Conservation (phyloP, 2,113 vertebrate genomes). For the Dipodomys ordii region DNA sequence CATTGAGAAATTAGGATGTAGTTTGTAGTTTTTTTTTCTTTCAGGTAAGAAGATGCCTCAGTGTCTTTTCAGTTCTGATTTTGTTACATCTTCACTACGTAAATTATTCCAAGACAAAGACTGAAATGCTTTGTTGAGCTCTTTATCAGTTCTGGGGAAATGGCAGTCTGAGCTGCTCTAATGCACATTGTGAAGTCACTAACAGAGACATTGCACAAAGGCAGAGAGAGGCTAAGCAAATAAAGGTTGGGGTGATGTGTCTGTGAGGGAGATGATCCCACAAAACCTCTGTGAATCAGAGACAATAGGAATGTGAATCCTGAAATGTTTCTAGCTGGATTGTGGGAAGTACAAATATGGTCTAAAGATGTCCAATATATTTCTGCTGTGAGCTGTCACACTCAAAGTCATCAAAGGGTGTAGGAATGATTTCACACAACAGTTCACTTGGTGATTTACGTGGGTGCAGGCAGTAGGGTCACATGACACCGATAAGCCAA, state of each 20-base stretch:
- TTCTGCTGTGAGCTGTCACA: conserved; percentile 62
- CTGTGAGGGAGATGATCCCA: not conserved
- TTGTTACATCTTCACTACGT: conserved; percentile 47
- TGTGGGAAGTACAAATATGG: not conserved
- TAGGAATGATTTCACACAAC: conserved; percentile 79
- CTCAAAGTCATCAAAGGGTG: conserved; percentile 70
- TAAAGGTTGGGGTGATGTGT: not conserved
- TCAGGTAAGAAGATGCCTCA: conserved; percentile 38
- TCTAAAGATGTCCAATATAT: conserved; percentile 46
- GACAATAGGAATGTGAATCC: not conserved
- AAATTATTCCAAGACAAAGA: conserved; percentile 61
- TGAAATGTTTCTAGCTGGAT: not conserved
- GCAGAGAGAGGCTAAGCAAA: not conserved
- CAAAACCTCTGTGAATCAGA: not conserved
- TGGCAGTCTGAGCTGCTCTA: not conserved
- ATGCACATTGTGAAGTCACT: not conserved
- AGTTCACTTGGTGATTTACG: conserved; percentile 72
- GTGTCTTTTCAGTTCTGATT: conserved; percentile 30
- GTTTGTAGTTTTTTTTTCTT: conserved; percentile 33
- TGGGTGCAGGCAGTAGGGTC: conserved; percentile 63
- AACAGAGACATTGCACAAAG: not conserved
- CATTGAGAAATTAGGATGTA: not conserved
- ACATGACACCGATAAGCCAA: conserved; percentile 67
- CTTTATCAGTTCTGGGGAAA: conserved; percentile 48
- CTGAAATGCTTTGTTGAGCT: not conserved